These are phyloP conservation scores for Coelopa pilipes DNA, from an alignment of 2,888 invertebrate species.

Conservation along the genomic window DNA sequence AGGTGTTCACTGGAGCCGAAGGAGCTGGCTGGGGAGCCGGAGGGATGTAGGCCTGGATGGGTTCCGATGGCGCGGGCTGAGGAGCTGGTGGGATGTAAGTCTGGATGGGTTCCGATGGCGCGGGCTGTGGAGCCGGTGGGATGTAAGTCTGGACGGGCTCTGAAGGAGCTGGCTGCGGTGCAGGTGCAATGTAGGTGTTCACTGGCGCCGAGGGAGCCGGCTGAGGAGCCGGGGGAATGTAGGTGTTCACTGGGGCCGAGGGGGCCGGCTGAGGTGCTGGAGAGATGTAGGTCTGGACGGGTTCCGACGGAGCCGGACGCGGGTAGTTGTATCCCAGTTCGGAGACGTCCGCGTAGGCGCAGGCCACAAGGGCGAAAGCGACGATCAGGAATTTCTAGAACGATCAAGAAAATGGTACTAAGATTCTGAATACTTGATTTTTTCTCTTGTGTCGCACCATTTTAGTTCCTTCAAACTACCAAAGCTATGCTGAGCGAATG, in stretches of 20 bases:
- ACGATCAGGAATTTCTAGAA: constrained; percentile 39
- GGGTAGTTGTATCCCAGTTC: constrained; percentile 42
- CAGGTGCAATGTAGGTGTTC: constrained; percentile 28
- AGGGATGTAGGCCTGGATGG: constrained; percentile 25
- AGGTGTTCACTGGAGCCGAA: constrained; percentile 37
- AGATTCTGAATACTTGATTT: constrained; percentile 16
- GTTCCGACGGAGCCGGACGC: constrained; percentile 24
- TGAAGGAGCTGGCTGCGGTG: constrained; percentile 15
- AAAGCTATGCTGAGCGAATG: neutral
- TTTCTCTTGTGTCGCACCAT: constrained; percentile 8
- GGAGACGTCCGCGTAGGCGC: constrained; percentile 41
- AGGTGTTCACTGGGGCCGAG: constrained; percentile 38
- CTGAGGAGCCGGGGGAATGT: constrained; percentile 48
- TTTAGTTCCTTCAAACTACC: neutral
- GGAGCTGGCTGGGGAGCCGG: constrained; percentile 29
- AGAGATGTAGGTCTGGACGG: constrained; percentile 32
- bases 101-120: constrained; percentile 39
- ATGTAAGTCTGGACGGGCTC: constrained; percentile 34
- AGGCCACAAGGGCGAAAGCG: constrained; percentile 32
- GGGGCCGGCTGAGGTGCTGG: constrained; percentile 37
- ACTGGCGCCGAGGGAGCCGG: constrained; percentile 28
- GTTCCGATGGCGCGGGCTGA: constrained; percentile 33
- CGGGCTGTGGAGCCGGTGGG: constrained; percentile 37
- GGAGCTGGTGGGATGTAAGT: constrained; percentile 46
- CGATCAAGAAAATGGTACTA: constrained; percentile 3